Conservation (phyloP, 1,140 invertebrate genomes). For the Andricus grossulariae region DNA sequence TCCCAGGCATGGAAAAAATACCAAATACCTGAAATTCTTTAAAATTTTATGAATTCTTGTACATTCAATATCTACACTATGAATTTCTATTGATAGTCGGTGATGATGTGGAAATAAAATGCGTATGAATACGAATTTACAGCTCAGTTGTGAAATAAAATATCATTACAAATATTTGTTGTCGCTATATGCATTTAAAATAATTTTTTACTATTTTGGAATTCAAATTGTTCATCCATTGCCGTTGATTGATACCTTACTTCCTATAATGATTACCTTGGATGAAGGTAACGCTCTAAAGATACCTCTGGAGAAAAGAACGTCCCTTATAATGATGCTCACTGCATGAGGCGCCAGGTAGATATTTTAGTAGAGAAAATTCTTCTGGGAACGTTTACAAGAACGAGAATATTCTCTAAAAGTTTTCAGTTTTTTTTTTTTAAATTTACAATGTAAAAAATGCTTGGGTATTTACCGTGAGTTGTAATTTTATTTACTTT, state of each 20-base stretch:
- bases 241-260: not conserved
- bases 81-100: too few species aligned
- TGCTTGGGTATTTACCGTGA: too few species aligned
- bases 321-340: conserved; percentile 41
- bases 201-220: not conserved
- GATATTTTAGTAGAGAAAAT: not conserved
- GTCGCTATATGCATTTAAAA: not conserved
- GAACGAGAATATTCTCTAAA: too few species aligned
- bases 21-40: too few species aligned
- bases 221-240: not conserved
- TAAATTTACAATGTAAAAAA: too few species aligned
- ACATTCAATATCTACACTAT: too few species aligned
- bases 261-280: conserved; percentile 23
- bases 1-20: too few species aligned
- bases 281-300: conserved; percentile 9
- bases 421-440: too few species aligned
- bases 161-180: not conserved
- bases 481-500: too few species aligned
- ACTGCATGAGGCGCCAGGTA: conserved; percentile 38
- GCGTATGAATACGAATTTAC: not conserved
- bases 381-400: too few species aligned
- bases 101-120: not conserved
- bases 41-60: too few species aligned
- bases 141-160: not conserved
- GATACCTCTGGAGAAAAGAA: conserved; percentile 24